phyloP scores from a whole-genome alignment of 2,797 vertebrate genomes.

The Carapus acus region DNA sequence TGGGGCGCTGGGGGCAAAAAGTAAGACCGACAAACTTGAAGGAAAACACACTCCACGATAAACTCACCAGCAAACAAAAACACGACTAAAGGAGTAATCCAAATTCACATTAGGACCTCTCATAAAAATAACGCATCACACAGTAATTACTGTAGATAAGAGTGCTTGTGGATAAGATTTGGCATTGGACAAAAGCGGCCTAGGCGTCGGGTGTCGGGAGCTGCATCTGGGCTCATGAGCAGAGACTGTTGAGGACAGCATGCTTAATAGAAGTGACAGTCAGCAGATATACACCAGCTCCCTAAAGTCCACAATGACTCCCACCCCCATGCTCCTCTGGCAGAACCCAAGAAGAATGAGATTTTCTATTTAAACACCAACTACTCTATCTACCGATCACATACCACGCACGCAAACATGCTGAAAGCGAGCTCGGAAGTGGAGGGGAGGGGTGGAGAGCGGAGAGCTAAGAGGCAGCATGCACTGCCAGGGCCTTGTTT shows the following conservation, averaged over 20 bases:
- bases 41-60: conserved; percentile 8
- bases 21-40: conserved; percentile 10
- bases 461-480: conserved; percentile 38
- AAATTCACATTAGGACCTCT: conserved; percentile 37
- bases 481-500: conserved; percentile 56
- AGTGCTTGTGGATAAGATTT: conserved; percentile 37
- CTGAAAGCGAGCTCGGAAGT: conserved; percentile 26
- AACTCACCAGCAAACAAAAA: conserved; percentile 21
- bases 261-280: conserved; percentile 67
- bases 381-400: conserved; percentile 53
- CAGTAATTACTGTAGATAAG: conserved; percentile 29
- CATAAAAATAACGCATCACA: conserved; percentile 15
- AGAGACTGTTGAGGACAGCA: conserved; percentile 49
- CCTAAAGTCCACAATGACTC: conserved; percentile 38
- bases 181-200: conserved; percentile 53
- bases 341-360: conserved; percentile 31
- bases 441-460: conserved; percentile 19
- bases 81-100: conserved; percentile 17
- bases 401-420: conserved; percentile 52
- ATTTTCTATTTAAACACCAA: background rate
- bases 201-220: conserved; percentile 36
- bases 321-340: conserved; percentile 21
- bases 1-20: conserved; percentile 28
- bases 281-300: conserved; percentile 55
- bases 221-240: conserved; percentile 33